Evolutionary conservation across 2,113 vertebrate species (phyloP).

Genomic region (Morone chrysops): DNA sequence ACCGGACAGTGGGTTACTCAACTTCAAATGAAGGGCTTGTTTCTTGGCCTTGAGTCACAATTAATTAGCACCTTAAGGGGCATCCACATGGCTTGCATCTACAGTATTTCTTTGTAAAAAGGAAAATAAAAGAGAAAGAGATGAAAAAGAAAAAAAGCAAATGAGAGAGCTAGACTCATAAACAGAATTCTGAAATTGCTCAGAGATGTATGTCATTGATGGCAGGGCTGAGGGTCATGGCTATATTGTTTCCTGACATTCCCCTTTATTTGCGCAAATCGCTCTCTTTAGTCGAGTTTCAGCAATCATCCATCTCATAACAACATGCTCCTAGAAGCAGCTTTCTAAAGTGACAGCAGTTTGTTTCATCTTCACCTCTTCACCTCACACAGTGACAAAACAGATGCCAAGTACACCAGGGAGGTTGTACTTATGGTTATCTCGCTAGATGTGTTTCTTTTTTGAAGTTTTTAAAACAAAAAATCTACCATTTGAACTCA

Average conservation of each 20-base stretch:
- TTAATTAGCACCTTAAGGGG: slow-evolving; percentile 76
- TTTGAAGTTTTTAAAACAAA: not conserved
- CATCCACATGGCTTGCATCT: slow-evolving; percentile 41
- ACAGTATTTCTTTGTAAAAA: slow-evolving; percentile 11
- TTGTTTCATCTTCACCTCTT: slow-evolving; percentile 22
- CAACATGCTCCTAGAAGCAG: slow-evolving; percentile 8
- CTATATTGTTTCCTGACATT: slow-evolving; percentile 20
- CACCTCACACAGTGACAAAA: slow-evolving; percentile 4
- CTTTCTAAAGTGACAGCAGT: slow-evolving; percentile 6
- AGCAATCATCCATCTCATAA: not conserved
- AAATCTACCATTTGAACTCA: slow-evolving; percentile 3
- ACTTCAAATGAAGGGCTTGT: slow-evolving; percentile 65
- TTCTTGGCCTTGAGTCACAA: slow-evolving; percentile 76
- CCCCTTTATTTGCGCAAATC: not conserved
- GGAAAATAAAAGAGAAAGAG: slow-evolving; percentile 3
- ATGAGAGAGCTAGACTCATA: slow-evolving; percentile 20
- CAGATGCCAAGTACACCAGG: not conserved
- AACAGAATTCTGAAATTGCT: slow-evolving; percentile 43
- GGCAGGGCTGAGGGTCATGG: slow-evolving; percentile 18
- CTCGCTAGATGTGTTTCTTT: not conserved
- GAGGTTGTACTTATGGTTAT: slow-evolving; percentile 10
- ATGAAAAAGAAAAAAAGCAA: slow-evolving; percentile 36
- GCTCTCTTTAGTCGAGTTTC: slow-evolving; percentile 19
- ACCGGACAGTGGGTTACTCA: slow-evolving; percentile 67
- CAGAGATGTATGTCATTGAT: slow-evolving; percentile 16